Evolutionary conservation across 2,888 invertebrate genomes (phyloP).

Genomic region (Macrophya alboannulata): DNA sequence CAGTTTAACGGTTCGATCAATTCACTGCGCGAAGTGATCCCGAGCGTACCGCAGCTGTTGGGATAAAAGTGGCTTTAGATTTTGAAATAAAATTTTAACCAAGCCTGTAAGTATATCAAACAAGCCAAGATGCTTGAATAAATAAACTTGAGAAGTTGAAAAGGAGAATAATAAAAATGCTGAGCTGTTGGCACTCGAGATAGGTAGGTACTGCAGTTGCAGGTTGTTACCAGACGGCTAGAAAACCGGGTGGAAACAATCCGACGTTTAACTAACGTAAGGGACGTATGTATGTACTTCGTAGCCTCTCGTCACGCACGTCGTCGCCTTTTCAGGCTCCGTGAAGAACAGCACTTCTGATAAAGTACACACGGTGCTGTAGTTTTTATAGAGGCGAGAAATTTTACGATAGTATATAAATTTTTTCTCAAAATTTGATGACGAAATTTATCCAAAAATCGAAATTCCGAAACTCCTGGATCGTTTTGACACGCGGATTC

Average conservation of each 20-base stretch:
- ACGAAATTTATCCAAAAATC: background rate
- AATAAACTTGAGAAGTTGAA: background rate
- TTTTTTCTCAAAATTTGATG: too few relatives aligned
- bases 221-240: background rate
- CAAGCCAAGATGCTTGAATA: background rate
- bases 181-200: slow-evolving; percentile 20
- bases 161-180: background rate
- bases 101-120: background rate
- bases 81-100: background rate
- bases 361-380: background rate
- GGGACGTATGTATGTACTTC: too few relatives aligned
- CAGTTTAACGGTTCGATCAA: background rate
- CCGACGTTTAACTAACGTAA: slow-evolving; percentile 7
- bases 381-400: background rate
- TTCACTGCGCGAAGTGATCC: background rate
- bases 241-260: slow-evolving; percentile 44
- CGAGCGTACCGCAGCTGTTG: too few relatives aligned
- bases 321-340: background rate
- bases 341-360: background rate
- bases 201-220: background rate
- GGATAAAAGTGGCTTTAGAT: background rate
- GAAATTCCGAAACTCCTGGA: background rate
- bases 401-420: background rate
- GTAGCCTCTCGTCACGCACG: slow-evolving; percentile 28
- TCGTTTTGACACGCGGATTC: background rate